Evolutionary conservation across 2,113 vertebrate genomes (phyloP).

Genomic region (Poeciliopsis prolifica): DNA sequence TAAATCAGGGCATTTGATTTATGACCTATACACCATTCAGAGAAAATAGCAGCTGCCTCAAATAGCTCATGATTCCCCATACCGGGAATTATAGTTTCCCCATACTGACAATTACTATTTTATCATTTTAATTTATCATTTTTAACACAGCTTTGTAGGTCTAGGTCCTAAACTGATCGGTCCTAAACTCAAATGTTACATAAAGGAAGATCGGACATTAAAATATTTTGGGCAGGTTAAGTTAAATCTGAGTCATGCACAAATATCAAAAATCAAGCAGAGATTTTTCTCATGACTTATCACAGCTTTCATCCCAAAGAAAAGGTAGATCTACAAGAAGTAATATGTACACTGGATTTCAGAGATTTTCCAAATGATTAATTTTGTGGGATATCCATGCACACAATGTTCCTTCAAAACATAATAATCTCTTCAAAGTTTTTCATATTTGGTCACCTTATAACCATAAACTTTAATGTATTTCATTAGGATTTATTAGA

Average conservation of each 20-base stretch:
- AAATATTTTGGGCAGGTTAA: too few species aligned
- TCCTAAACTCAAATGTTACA: too few species aligned
- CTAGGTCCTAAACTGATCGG: too few species aligned
- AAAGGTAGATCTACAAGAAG: constrained; percentile 2
- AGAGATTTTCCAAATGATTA: background rate
- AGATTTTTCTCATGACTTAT: constrained; percentile 38
- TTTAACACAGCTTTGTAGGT: too few species aligned
- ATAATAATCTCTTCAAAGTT: background rate
- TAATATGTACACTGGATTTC: background rate
- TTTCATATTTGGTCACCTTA: background rate
- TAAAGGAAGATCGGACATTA: too few species aligned
- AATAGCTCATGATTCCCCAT: constrained; percentile 26
- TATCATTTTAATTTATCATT: background rate
- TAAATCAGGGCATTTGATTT: constrained; percentile 8
- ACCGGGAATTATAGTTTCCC: background rate
- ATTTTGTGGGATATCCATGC: background rate
- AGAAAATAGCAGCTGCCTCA: constrained; percentile 21
- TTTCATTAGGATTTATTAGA: background rate
- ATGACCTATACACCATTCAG: constrained; percentile 35
- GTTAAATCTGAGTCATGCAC: constrained; percentile 27
- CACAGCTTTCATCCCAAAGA: constrained; percentile 6
- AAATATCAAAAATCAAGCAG: constrained; percentile 22
- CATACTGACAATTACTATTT: background rate
- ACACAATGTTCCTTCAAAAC: background rate
- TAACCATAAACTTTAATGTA: background rate